These are phyloP conservation scores for Megalurothrips usitatus DNA, from an alignment of 2,888 invertebrate species.

Conservation along the genomic window DNA sequence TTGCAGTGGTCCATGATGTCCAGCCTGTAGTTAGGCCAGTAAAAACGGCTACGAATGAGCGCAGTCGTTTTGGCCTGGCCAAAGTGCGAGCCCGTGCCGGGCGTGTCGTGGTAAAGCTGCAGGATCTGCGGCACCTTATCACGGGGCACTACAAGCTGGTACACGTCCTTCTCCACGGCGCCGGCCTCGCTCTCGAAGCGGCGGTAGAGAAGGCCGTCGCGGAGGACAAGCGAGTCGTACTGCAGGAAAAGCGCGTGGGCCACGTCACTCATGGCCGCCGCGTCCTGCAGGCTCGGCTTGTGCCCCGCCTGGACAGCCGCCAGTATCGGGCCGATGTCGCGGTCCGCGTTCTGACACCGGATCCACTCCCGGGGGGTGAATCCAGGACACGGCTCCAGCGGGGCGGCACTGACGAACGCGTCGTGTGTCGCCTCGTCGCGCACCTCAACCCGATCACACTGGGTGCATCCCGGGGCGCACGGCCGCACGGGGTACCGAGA, in stretches of 20 bases:
- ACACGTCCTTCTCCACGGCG: not conserved
- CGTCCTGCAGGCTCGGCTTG: not conserved
- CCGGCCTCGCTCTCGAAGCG: not conserved
- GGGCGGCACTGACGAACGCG: not conserved
- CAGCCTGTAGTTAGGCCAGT: not conserved
- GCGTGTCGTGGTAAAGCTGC: not conserved
- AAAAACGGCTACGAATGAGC: not conserved
- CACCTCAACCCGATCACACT: not conserved
- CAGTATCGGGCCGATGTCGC: not conserved
- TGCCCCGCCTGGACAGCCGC: not conserved
- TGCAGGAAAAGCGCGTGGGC: not conserved
- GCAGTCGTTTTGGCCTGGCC: not conserved
- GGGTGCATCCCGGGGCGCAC: not conserved
- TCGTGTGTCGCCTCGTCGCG: not conserved
- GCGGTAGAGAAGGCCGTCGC: slow-evolving; percentile 8
- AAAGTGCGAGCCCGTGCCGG: not conserved
- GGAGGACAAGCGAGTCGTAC: slow-evolving; percentile 6
- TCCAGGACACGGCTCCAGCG: not conserved
- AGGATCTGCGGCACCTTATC: not conserved
- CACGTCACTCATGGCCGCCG: not conserved
- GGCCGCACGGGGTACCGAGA: not conserved
- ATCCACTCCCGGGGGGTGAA: not conserved
- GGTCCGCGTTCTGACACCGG: not conserved
- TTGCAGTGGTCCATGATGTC: not conserved
- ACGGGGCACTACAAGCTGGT: not conserved